A percentile compares a stretch with the other conserved stretches of the same genome.
phyloP scores from a whole-genome alignment of 2,797 vertebrate species.

The Brachyrhaphis roseni region DNA sequence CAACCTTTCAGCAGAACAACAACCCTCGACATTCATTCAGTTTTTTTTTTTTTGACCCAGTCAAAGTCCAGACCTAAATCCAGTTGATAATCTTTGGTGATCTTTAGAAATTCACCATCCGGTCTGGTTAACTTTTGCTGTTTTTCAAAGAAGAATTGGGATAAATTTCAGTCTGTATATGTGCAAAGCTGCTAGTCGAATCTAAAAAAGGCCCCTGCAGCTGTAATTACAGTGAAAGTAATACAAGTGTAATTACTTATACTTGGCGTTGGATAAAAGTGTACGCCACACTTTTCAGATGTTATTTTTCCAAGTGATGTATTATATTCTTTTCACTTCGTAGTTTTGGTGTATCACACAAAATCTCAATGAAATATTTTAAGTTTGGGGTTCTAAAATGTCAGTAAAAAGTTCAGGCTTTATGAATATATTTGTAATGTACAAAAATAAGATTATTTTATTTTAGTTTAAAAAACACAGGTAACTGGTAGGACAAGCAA shows the following conservation, averaged over 20 bases:
- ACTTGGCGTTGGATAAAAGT: not conserved
- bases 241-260: not conserved
- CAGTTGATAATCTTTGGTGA: not conserved
- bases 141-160: not conserved
- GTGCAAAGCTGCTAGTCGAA: not conserved
- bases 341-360: not conserved
- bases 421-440: not conserved
- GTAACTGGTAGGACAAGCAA: too few relatives aligned
- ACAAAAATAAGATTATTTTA: not conserved
- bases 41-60: not conserved
- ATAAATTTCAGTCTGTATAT: not conserved
- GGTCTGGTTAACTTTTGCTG: not conserved
- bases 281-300: not conserved
- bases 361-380: not conserved
- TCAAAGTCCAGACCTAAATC: not conserved
- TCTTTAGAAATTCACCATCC: not conserved
- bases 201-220: not conserved
- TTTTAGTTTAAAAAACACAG: too few relatives aligned
- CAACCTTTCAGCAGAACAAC: not conserved
- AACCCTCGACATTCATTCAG: not conserved
- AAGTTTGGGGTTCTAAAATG: not conserved
- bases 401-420: not conserved
- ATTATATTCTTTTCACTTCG: not conserved
- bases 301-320: not conserved
- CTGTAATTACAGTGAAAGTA: not conserved